A percentile compares a stretch with the other conserved stretches of the same genome.
Conservation (phyloP, 2,797 vertebrate genomes). For the Pseudochromis fuscus region DNA sequence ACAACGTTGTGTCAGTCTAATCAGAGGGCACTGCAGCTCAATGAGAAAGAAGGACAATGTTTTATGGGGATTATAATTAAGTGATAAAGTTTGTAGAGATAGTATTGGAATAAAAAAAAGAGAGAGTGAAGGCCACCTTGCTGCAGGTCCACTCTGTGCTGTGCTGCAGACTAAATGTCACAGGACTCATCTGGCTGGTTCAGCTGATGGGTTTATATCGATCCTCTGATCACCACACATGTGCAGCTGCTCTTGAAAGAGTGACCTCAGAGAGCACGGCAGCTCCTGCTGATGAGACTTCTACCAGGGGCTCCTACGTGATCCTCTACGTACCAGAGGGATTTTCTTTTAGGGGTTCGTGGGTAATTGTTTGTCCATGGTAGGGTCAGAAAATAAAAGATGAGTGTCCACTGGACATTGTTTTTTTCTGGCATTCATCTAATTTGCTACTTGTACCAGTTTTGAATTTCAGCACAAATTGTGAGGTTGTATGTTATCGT, state of each 20-base stretch:
- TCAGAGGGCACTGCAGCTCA: not conserved
- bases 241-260: slow-evolving; percentile 45
- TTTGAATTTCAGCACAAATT: slow-evolving; percentile 1
- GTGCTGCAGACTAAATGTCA: slow-evolving; percentile 62
- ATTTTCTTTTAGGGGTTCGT: slow-evolving; percentile 15
- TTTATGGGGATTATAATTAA: too few relatives aligned
- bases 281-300: not conserved
- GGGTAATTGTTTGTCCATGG: slow-evolving; percentile 6
- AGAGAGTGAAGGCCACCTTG: slow-evolving; percentile 25
- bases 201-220: slow-evolving; percentile 74
- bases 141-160: slow-evolving; percentile 26
- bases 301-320: not conserved
- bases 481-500: not conserved
- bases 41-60: too few relatives aligned
- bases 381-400: not conserved
- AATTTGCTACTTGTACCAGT: not conserved
- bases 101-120: not conserved
- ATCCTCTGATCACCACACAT: slow-evolving; percentile 62
- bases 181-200: slow-evolving; percentile 53
- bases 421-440: not conserved
- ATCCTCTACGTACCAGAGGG: not conserved
- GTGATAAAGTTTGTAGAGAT: slow-evolving; percentile 6
- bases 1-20: not conserved
- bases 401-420: not conserved
- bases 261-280: slow-evolving; percentile 24